Evolutionary conservation across 2,113 vertebrate genomes (phyloP), one percentile per base, ranked within the genome.

Genomic region (Pangasianodon gigas): DNA sequence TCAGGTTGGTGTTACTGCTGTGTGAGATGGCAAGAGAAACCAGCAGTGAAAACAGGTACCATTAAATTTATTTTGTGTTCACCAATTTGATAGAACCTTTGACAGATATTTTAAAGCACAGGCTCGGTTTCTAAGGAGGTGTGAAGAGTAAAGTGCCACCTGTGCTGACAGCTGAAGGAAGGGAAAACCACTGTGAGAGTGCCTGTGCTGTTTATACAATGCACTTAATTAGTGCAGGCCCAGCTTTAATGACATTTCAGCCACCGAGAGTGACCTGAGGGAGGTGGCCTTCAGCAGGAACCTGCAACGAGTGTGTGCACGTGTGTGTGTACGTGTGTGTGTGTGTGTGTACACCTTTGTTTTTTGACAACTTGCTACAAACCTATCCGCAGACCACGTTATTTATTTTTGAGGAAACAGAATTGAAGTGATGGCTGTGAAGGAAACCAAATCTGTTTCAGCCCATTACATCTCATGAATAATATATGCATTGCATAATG

Each of bases 391-490:
- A 77, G 65, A 67, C 32, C 79, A 81, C 56, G 52, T 56, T 90
- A 86, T 86, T 91, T 41, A 65, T 74, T 82, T 58, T 81, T 90
- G 69, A 51, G 54, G 77, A 62, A 86, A 83, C 86, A 79, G 65
- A 90, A 82, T 84, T 82, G 75, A 89, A 92, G 74, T 90, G 86
- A 90, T 52, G 41, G 77, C 65, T 56, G 51, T 41, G 80, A 87
- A 58, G 56, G 88, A 60, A 67, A 80, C 62, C 21, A 69, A 87
- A 87, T 86, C 67, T 74, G 89, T 88, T 84, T 90, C 84, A 51
- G 52, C 29, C 77, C 79, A 90, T 92, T 91, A 91, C 71, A 19
- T 84, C 79, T 86, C 84, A 90, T 91, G 85, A 88, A 90, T 90
- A 88, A 88, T 91, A 86, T 82, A 90, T 74, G 56, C 19, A 3